These are phyloP conservation scores for Platycheirus rosarum DNA, from an alignment of 2,888 invertebrate genomes.

Conservation along the genomic window DNA sequence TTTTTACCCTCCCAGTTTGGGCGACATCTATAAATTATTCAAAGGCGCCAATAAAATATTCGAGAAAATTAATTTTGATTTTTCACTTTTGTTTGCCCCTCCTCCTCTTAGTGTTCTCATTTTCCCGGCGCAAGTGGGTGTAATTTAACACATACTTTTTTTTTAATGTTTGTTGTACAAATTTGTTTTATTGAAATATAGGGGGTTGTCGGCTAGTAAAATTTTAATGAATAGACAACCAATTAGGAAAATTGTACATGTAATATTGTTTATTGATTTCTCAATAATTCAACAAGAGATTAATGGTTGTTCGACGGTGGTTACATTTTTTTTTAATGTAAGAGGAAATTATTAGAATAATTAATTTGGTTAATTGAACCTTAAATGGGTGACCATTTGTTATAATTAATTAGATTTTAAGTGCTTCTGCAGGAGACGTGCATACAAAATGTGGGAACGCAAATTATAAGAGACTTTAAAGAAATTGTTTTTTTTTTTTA, in stretches of 20 bases:
- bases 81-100: constrained; percentile 13
- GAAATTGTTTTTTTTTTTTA: no score
- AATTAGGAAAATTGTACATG: constrained; percentile 42
- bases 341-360: constrained; percentile 46
- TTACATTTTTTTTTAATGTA: constrained; percentile 8
- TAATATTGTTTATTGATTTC: constrained; percentile 61
- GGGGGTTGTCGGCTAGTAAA: constrained; percentile 4
- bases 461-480: background rate
- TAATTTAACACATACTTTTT: constrained; percentile 19
- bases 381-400: constrained; percentile 52
- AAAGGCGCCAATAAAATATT: constrained; percentile 60
- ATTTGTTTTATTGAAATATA: no score
- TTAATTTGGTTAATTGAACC: constrained; percentile 65
- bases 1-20: background rate
- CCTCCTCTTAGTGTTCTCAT: background rate
- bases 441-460: background rate
- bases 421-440: constrained; percentile 17
- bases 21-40: constrained; percentile 21
- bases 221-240: constrained; percentile 60
- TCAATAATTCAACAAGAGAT: constrained; percentile 55
- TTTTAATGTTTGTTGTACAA: background rate
- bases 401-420: constrained; percentile 54
- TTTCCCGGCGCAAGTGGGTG: constrained; percentile 21
- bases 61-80: constrained; percentile 49
- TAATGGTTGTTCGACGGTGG: constrained; percentile 27